Percentiles rank a stretch among this genome's conserved stretches.
phyloP scores from a whole-genome alignment of 2,888 invertebrate species.

The Lottia scabra region DNA sequence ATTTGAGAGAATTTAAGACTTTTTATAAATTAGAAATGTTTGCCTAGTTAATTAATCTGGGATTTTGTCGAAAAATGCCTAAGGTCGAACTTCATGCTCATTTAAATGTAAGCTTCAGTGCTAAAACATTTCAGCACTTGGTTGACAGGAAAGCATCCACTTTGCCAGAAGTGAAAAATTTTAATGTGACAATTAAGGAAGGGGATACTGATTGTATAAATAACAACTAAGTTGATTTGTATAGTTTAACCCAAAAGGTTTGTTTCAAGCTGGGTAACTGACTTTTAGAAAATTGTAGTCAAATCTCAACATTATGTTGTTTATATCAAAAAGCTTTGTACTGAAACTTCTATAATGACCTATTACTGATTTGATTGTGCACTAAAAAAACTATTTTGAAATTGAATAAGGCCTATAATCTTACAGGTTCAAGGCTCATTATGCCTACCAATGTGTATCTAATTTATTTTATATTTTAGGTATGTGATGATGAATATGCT shows the following conservation, averaged over 20 bases:
- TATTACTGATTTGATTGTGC: no score
- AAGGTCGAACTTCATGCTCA: slow-evolving; percentile 39
- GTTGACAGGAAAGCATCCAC: slow-evolving; percentile 21
- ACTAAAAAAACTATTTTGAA: no score
- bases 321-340: no score
- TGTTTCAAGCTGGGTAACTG: no score
- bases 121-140: slow-evolving; percentile 24
- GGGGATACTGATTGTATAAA: slow-evolving; percentile 26
- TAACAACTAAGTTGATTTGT: slow-evolving; percentile 55
- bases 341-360: no score
- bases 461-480: neutral
- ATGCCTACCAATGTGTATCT: no score
- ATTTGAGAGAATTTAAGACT: no score
- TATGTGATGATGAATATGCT: slow-evolving; percentile 49
- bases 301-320: no score
- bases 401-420: no score
- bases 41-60: neutral
- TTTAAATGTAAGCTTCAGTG: slow-evolving; percentile 31
- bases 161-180: slow-evolving; percentile 5
- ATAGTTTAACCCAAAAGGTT: slow-evolving; percentile 56
- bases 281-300: no score
- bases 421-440: no score
- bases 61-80: slow-evolving; percentile 20
- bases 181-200: slow-evolving; percentile 20
- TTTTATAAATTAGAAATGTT: no score